These are phyloP conservation scores for Oostethus manadensis DNA, from an alignment of 2,113 vertebrate genomes.

Conservation along the genomic window DNA sequence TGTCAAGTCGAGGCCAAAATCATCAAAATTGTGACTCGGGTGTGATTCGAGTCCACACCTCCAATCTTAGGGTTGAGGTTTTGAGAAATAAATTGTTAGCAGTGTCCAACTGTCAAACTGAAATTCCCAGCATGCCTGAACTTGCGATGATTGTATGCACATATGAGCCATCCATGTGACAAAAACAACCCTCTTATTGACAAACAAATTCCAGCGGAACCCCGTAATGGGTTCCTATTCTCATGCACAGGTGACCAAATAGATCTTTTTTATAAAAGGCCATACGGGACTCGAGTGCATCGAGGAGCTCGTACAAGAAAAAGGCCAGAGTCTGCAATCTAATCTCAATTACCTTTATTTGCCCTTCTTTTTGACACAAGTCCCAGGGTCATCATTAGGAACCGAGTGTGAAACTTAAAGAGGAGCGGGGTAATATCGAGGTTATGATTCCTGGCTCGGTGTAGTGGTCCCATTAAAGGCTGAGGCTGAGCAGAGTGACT, in stretches of 20 bases:
- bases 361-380: conserved; percentile 36
- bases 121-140: conserved; percentile 17
- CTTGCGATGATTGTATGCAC: conserved; percentile 5
- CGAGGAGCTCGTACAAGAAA: conserved; percentile 7
- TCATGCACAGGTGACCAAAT: conserved; percentile 35
- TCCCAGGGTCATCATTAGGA: conserved; percentile 49
- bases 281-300: conserved; percentile 22
- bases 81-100: not conserved
- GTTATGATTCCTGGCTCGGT: conserved; percentile 45
- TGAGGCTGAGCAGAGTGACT: conserved; percentile 65
- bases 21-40: too few species aligned
- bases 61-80: not conserved
- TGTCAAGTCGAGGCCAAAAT: too few species aligned
- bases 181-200: conserved; percentile 50
- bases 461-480: conserved; percentile 56
- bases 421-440: conserved; percentile 29
- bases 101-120: not conserved
- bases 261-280: conserved; percentile 35
- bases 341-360: conserved; percentile 32
- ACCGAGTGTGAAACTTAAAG: conserved; percentile 58
- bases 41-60: too few species aligned
- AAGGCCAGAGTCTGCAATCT: not conserved
- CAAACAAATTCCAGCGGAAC: conserved; percentile 44
- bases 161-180: too few species aligned
- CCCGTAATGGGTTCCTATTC: conserved; percentile 58